A percentile compares a stretch with the other conserved stretches of the same genome.
These are phyloP conservation scores for Salpingus planirostris DNA, from an alignment of 2,888 invertebrate genomes.

Conservation along the genomic window DNA sequence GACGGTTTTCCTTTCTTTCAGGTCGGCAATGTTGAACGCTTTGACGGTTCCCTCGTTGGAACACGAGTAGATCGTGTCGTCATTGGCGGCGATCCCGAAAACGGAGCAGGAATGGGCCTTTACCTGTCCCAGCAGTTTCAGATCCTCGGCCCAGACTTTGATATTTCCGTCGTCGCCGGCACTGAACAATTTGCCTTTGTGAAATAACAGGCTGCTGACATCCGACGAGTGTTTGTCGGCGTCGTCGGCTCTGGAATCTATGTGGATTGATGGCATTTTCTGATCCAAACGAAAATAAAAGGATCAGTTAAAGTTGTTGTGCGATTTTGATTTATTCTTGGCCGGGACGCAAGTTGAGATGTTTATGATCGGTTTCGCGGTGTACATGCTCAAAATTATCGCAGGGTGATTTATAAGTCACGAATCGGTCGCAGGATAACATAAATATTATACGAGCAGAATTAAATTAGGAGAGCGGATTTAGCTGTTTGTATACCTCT, in stretches of 20 bases:
- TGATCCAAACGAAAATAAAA: conserved; percentile 1
- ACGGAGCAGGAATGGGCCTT: conserved; percentile 53
- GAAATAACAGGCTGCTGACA: conserved; percentile 38
- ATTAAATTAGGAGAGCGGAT: too few relatives aligned
- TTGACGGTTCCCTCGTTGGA: conserved; percentile 57
- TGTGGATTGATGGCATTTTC: conserved; percentile 32
- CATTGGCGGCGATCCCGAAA: conserved; percentile 50
- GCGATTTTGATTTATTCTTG: too few relatives aligned
- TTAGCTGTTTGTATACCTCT: too few relatives aligned
- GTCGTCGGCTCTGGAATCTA: conserved; percentile 33
- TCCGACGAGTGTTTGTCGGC: conserved; percentile 42
- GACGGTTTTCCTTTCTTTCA: conserved; percentile 33
- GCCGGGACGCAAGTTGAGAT: too few relatives aligned
- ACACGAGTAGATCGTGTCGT: conserved; percentile 49
- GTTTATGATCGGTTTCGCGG: too few relatives aligned
- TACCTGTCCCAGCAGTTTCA: conserved; percentile 40
- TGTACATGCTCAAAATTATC: too few relatives aligned
- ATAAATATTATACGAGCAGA: too few relatives aligned
- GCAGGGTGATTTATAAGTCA: too few relatives aligned
- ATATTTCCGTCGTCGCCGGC: conserved; percentile 46
- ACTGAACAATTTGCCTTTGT: conserved; percentile 42
- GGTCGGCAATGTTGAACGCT: conserved; percentile 47
- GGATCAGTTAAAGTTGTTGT: not conserved
- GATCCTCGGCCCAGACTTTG: conserved; percentile 43
- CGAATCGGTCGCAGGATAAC: too few relatives aligned